Base-by-base conservation (phyloP, 2,113 vertebrate species). In the Zeus faber region DNA sequence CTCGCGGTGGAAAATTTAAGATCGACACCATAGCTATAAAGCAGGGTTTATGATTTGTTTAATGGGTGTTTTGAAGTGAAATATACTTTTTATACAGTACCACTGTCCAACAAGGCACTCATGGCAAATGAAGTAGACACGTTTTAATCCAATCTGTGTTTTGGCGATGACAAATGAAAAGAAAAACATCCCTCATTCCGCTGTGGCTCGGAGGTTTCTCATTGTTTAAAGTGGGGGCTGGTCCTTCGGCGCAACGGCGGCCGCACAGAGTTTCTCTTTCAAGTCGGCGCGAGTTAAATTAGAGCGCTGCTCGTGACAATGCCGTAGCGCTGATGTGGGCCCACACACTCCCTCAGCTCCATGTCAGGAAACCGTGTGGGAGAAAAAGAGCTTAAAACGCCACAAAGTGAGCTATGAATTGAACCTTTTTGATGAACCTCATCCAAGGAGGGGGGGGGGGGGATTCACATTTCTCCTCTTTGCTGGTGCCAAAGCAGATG, bases 21-120 rank as follows among this genome's bases (percentile, higher is more conserved):
- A 73, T 80, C 65, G 74, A 77, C 76, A 31, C 75, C 59, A 78
- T 64, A 81, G 74, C 87, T 66, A 78, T 85, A 74, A 89, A 91
- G 62, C 51, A 70, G 59, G 85, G 80, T 91, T 89, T 90, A 91
- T 77, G 82, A 88, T 79, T 86, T 83, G 85, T 76, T 92, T 92
- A 88, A 87, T 65, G 80, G 82, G 77, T 85, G 69, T 80, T 90
- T 87, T 68, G 80, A 90, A 88, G 85, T 87, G 82, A 89, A 91
- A 84, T 89, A 85, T 87, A 87, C 72, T 83, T 89, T 85, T 90
- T 86, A 88, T 77, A 85, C 79, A 86, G 82, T 81, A 57, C 78
- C 26, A 67, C 83, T 84, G 72, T 87, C 86, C 88, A 88, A 85
- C 78, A 78, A 80, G 84, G 81, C 87, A 85, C 87, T 89, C 83